Percentiles rank a stretch among this genome's conserved stretches.
These are phyloP conservation scores for Gobio gobio DNA, from an alignment of 2,113 vertebrate species.

Conservation along the genomic window DNA sequence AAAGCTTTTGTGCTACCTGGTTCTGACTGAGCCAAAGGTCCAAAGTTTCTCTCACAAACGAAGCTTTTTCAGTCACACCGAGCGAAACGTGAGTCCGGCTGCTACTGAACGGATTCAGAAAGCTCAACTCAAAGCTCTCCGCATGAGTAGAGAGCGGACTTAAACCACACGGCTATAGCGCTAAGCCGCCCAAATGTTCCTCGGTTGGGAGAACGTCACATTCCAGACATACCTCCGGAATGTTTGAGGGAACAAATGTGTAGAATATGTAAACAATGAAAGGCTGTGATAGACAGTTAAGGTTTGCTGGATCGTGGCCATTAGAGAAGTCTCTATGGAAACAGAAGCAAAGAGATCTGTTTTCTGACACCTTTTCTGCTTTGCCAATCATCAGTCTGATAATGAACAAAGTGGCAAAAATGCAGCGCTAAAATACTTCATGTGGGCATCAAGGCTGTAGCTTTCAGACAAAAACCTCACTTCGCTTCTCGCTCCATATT, in stretches of 20 bases:
- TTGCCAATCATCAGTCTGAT: slow-evolving; percentile 40
- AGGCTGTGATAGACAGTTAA: slow-evolving; percentile 27
- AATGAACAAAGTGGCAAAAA: slow-evolving; percentile 43
- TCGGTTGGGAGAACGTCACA: slow-evolving; percentile 3
- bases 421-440: background rate
- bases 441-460: background rate
- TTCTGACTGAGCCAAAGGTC: slow-evolving; percentile 11
- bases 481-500: background rate
- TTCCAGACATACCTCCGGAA: slow-evolving; percentile 28
- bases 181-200: slow-evolving; percentile 24
- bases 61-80: slow-evolving; percentile 41
- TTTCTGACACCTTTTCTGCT: slow-evolving; percentile 40
- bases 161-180: slow-evolving; percentile 14
- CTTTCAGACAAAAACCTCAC: slow-evolving; percentile 25
- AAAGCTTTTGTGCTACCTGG: slow-evolving; percentile 26
- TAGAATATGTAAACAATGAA: background rate
- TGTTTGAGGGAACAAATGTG: background rate
- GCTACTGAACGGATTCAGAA: slow-evolving; percentile 24
- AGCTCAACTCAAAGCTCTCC: slow-evolving; percentile 26
- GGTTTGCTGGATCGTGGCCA: slow-evolving; percentile 39
- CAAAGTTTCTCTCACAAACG: slow-evolving; percentile 31
- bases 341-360: slow-evolving; percentile 25
- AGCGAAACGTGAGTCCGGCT: background rate
- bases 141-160: slow-evolving; percentile 7
- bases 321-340: slow-evolving; percentile 42